Percentiles rank a stretch among this genome's conserved stretches.
Evolutionary conservation across 2,113 vertebrate species (phyloP).

Genomic region (Macrotus californicus): DNA sequence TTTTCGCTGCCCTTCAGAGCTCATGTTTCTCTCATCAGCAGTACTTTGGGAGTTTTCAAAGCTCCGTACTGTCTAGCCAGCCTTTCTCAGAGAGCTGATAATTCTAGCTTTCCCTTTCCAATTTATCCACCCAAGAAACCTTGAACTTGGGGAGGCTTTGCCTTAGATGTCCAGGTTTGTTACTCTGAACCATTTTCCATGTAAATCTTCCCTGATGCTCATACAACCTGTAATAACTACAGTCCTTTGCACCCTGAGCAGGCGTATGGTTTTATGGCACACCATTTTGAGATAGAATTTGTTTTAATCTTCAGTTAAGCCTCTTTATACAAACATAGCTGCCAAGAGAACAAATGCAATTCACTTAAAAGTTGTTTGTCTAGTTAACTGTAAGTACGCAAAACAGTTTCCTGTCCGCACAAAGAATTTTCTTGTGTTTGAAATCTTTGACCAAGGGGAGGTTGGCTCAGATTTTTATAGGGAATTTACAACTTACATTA

Average conservation of each 20-base stretch:
- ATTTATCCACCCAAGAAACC: neutral
- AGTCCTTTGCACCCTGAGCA: slow-evolving; percentile 63
- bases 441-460: slow-evolving; percentile 57
- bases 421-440: slow-evolving; percentile 70
- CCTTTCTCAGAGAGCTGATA: slow-evolving; percentile 6
- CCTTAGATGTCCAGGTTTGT: neutral
- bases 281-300: slow-evolving; percentile 68
- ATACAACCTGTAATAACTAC: slow-evolving; percentile 45
- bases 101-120: neutral
- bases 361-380: slow-evolving; percentile 67
- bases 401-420: slow-evolving; percentile 68
- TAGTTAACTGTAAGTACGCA: slow-evolving; percentile 61
- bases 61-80: neutral
- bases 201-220: slow-evolving; percentile 41
- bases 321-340: slow-evolving; percentile 65
- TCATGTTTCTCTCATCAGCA: neutral
- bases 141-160: neutral
- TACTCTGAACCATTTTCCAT: neutral
- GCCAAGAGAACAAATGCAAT: slow-evolving; percentile 63
- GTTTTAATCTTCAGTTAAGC: slow-evolving; percentile 70
- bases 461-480: slow-evolving; percentile 48
- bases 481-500: slow-evolving; percentile 46
- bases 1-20: neutral
- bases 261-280: slow-evolving; percentile 57
- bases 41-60: neutral